These are phyloP conservation scores for Cephonodes hylas DNA, from an alignment of 2,888 invertebrate genomes.

Conservation along the genomic window DNA sequence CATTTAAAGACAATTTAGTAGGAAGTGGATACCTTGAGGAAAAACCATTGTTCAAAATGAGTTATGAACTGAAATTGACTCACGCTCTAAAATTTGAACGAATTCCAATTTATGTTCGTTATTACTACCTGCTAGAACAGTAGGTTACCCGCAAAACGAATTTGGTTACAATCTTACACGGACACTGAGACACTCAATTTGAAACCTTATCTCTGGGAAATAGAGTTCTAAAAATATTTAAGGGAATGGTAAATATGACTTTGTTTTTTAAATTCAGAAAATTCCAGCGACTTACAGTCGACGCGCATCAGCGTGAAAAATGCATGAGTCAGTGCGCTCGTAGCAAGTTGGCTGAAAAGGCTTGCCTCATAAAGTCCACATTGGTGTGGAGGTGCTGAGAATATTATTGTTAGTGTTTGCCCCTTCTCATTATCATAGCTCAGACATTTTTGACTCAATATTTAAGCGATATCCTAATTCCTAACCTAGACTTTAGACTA, in stretches of 20 bases:
- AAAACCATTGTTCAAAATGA: not conserved
- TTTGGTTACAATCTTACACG: constrained; percentile 12
- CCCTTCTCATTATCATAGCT: too few relatives aligned
- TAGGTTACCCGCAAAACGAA: constrained; percentile 12
- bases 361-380: constrained; percentile 36
- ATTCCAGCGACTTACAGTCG: constrained; percentile 38
- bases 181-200: not conserved
- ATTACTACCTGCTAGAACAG: constrained; percentile 14
- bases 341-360: constrained; percentile 38
- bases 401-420: not conserved
- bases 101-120: constrained; percentile 12
- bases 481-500: too few relatives aligned
- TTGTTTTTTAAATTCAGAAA: constrained; percentile 41
- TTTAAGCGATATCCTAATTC: too few relatives aligned
- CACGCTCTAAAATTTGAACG: constrained; percentile 1
- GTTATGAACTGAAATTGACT: constrained; percentile 1
- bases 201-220: not conserved
- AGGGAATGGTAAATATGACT: constrained; percentile 22
- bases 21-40: too few relatives aligned
- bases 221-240: not conserved
- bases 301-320: constrained; percentile 58
- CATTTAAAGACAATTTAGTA: too few relatives aligned
- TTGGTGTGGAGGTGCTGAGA: constrained; percentile 9
- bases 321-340: constrained; percentile 57
- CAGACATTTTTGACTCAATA: too few relatives aligned